Evolutionary conservation across 2,113 vertebrate genomes (phyloP), one percentile per base, ranked within the genome.

Genomic region (Piliocolobus tephrosceles): DNA sequence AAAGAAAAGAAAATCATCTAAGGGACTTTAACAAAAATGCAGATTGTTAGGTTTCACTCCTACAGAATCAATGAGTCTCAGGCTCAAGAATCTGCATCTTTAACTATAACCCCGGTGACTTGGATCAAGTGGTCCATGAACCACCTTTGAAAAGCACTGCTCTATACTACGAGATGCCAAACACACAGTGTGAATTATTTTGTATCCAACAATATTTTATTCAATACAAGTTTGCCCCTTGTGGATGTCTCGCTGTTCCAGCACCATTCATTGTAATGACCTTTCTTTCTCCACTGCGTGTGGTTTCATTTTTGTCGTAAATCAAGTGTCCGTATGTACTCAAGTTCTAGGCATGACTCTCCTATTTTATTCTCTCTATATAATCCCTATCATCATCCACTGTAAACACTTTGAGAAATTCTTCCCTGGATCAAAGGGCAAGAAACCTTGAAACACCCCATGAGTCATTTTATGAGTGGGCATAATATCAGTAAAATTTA

Each of bases 361-460:
- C 50, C 64, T 79, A 4, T 88, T 94, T 91, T 78, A 40, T 86
- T 38, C 68, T 81, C 81, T 66, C 8, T 4, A 8, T 52, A 45
- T 89, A 92, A 91, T 91, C 84, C 32, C 38, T 85, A 82, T 45
- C 22, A 20, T 30, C 5, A 50, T 43, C 40, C 14, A 50, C 32
- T 81, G 11, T 32, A 94, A 92, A 70, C 50, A 76, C 10, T 83
- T 92, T 52, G 58, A 90, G 86, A 82, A 90, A 92, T 82, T 87
- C 27, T 47, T 45, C 47, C 70, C 20, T 61, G 16, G n/a, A 52
- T 12, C 32, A 76, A 76, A 86, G 20, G 30, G 7, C 18, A 86
- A 90, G 86, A 94, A 86, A 91, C 14, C n/a, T 72, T 90, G 32
- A 20, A 80, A 96, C 81, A 81, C 8, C 8, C 23, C 47, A 68